A percentile compares a stretch with the other conserved stretches of the same genome.
phyloP scores from a whole-genome alignment of 1,140 invertebrate genomes.

The Philaenus spumarius region DNA sequence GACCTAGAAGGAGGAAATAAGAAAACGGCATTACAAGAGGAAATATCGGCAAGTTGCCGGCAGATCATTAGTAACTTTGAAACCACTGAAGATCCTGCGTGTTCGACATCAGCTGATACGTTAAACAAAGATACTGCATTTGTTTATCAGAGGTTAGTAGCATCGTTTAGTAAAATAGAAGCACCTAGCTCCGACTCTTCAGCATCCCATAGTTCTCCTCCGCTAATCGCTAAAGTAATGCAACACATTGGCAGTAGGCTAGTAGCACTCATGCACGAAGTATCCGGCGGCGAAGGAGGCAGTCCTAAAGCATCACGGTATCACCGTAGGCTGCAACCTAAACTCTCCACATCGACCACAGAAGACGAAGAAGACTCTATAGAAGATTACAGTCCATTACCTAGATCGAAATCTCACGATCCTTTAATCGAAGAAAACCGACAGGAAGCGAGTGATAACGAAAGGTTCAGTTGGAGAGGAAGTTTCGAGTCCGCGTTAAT shows the following conservation, averaged over 20 bases:
- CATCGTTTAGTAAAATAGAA: constrained; percentile 68
- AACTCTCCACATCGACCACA: constrained; percentile 56
- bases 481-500: constrained; percentile 83
- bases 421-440: constrained; percentile 51
- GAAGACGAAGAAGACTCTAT: constrained; percentile 68
- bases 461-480: constrained; percentile 81
- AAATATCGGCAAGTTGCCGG: constrained; percentile 80
- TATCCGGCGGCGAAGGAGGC: constrained; percentile 39
- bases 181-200: constrained; percentile 40
- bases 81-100: constrained; percentile 45
- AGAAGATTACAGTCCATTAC: constrained; percentile 48
- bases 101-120: constrained; percentile 31
- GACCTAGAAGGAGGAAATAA: constrained; percentile 65
- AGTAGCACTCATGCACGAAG: constrained; percentile 87
- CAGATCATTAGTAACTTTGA: constrained; percentile 84
- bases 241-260: constrained; percentile 84
- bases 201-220: constrained; percentile 66
- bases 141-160: constrained; percentile 75
- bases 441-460: constrained; percentile 79
- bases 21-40: constrained; percentile 67
- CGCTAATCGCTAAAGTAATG: constrained; percentile 86
- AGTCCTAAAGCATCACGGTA: constrained; percentile 33
- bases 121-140: constrained; percentile 66
- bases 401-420: constrained; percentile 71
- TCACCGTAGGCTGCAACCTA: constrained; percentile 48